These are phyloP conservation scores for Leptopilina myrica DNA, from an alignment of 2,888 invertebrate genomes.

Conservation along the genomic window DNA sequence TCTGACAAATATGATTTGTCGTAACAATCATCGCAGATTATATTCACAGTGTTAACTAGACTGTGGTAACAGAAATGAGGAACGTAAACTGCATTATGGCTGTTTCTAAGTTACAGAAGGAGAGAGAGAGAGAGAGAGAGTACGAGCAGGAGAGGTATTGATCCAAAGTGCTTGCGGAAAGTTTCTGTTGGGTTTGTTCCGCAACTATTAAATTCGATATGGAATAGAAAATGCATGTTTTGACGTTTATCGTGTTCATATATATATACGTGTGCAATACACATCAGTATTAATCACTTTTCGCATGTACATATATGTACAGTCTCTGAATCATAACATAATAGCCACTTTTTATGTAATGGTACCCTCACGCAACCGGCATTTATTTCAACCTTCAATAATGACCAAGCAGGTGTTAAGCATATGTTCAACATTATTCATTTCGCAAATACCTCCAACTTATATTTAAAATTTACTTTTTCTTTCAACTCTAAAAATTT, in stretches of 20 bases:
- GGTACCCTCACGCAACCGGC: slow-evolving; percentile 12
- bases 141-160: not conserved
- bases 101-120: not conserved
- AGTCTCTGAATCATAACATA: slow-evolving; percentile 12
- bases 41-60: not conserved
- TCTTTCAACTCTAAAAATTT: too few species aligned
- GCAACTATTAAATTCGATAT: slow-evolving; percentile 6
- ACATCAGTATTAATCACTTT: not conserved
- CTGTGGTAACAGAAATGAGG: not conserved
- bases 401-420: slow-evolving; percentile 28
- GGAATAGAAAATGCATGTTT: not conserved
- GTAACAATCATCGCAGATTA: not conserved
- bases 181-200: not conserved
- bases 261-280: not conserved
- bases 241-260: not conserved
- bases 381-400: slow-evolving; percentile 28
- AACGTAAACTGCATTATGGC: not conserved
- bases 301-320: not conserved
- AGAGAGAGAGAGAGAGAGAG: too few species aligned
- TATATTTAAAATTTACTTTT: not conserved
- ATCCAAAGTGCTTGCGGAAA: not conserved
- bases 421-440: slow-evolving; percentile 31
- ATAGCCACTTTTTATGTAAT: slow-evolving; percentile 21
- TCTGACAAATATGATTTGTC: not conserved
- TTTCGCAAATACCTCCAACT: not conserved